Evolutionary conservation across 2,888 invertebrate species (phyloP).

Genomic region (Steinernema scapterisci): DNA sequence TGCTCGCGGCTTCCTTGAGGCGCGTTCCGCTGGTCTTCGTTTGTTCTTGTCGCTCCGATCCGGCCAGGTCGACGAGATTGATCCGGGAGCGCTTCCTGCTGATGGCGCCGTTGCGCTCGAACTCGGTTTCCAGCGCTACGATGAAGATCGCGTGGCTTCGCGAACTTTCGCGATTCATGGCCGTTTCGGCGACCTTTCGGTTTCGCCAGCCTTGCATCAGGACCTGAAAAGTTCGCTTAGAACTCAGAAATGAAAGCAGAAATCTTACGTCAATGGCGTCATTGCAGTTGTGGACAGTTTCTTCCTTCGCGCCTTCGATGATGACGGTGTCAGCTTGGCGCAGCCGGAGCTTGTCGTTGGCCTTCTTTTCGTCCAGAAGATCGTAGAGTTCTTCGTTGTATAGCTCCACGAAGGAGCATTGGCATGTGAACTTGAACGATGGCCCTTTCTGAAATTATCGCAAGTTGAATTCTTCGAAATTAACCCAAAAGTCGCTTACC

Average conservation of each 20-base stretch:
- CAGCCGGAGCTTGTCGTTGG: neutral
- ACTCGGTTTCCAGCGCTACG: conserved; percentile 53
- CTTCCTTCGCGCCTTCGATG: conserved; percentile 67
- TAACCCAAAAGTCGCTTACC: conserved; percentile 47
- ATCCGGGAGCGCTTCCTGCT: conserved; percentile 68
- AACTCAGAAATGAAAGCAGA: neutral
- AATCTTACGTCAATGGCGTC: conserved; percentile 67
- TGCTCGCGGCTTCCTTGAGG: conserved; percentile 69
- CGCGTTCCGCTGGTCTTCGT: conserved; percentile 68
- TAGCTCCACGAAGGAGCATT: conserved; percentile 69
- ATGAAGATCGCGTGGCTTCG: conserved; percentile 70
- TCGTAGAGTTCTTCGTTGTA: conserved; percentile 70
- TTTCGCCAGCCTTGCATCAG: conserved; percentile 68
- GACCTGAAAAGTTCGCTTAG: conserved; percentile 60
- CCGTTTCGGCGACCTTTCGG: conserved; percentile 68
- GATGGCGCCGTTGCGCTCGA: conserved; percentile 63
- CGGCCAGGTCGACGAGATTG: conserved; percentile 70
- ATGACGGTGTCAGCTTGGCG: conserved; percentile 33
- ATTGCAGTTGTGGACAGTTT: conserved; percentile 60
- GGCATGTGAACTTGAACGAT: conserved; percentile 66
- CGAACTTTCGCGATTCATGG: conserved; percentile 70
- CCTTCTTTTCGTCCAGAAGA: conserved; percentile 63
- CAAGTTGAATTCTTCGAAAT: neutral
- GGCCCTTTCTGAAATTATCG: conserved; percentile 63
- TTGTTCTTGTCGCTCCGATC: conserved; percentile 69